Evolutionary conservation across 2,888 invertebrate genomes (phyloP), one percentile per base, ranked within the genome.

Genomic region (Coelopa pilipes): DNA sequence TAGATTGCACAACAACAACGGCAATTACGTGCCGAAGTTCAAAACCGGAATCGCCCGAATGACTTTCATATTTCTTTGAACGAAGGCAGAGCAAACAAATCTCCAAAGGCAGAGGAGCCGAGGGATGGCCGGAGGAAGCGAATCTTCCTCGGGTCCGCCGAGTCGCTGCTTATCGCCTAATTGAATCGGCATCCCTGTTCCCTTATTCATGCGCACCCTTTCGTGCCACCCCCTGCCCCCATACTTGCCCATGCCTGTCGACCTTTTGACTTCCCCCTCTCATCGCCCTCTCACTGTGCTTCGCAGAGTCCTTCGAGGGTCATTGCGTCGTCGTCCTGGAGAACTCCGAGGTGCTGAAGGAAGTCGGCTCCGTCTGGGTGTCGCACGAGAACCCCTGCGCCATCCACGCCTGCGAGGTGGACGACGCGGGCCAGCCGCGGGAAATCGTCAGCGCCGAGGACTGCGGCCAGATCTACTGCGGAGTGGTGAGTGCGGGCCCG

Each of bases 391-490:
- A 86, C 77, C 81, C 84, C 7, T 87, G 87, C 63, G 74, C 82
- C 24, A 78, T 81, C 15, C 84, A 86, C 74, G 75, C 80, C 0
- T 87, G 87, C 74, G 84, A 82, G 49, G 77, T 81, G 4, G 82
- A 81, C 5, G 81, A 79, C 11, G 70, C 60, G 1, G 81, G 80
- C 2, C 74, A 55, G 62, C 79, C 81, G 1, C 73, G 77, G 10
- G 81, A 80, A 60, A 77, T 79, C 55, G 53, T 78, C 15, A 81
- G 81, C 0, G 81, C 78, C 45, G 83, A 85, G 60, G 83, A 84
- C 55, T 87, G 87, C 75, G 81, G 80, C 53, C 80, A 86, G 50
- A 83, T 85, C 71, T 85, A 84, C 74, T 87, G 87, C 68, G 84
- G 85, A 77, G 83, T 84, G 79, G 87, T 87, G 74, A 77, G 84